Conservation (phyloP, 2,797 vertebrate genomes). For the Sarcoramphus papa region DNA sequence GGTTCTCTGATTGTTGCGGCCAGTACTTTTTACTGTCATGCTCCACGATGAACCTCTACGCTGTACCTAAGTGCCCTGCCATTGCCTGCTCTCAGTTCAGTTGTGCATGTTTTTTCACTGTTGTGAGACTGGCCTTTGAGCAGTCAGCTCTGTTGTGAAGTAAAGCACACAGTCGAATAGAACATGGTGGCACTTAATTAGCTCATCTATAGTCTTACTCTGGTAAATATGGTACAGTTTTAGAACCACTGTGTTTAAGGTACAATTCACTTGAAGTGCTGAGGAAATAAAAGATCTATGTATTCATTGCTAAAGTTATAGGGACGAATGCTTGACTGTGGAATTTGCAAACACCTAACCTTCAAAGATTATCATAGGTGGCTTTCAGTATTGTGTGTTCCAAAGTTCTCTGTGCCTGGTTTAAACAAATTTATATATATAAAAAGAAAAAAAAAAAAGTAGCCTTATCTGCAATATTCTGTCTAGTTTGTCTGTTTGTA, state of each 20-base stretch:
- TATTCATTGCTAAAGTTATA: conserved; percentile 1
- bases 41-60: neutral
- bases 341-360: neutral
- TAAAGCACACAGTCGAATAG: neutral
- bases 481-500: conserved; percentile 39
- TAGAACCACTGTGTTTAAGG: neutral
- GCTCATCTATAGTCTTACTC: neutral
- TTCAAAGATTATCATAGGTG: conserved; percentile 13
- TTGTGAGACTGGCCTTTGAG: neutral
- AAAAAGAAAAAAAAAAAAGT: neutral
- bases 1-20: neutral
- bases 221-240: neutral
- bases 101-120: neutral
- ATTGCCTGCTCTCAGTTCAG: neutral
- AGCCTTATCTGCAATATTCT: conserved; percentile 43
- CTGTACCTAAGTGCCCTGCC: neutral
- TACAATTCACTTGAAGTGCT: neutral
- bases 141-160: neutral
- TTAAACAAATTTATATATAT: conserved; percentile 19
- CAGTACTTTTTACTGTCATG: neutral
- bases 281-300: neutral
- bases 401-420: conserved; percentile 59
- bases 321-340: conserved; percentile 11
- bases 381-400: conserved; percentile 48
- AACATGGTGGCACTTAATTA: neutral